phyloP scores from a whole-genome alignment of 2,888 invertebrate genomes.

The Ypsolopha scabrella region DNA sequence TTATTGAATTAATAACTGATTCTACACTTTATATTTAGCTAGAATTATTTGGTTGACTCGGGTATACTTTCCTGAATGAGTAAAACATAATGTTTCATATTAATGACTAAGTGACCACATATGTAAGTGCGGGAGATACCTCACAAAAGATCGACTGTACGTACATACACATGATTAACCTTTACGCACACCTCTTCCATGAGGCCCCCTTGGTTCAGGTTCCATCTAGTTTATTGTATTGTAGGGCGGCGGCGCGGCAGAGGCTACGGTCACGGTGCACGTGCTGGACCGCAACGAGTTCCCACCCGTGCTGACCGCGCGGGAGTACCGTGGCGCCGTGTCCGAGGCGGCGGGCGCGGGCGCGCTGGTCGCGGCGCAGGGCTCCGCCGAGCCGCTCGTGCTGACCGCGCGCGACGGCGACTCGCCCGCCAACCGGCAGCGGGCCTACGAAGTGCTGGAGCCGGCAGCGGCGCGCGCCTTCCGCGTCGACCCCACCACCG shows the following conservation, averaged over 20 bases:
- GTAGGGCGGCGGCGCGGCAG: slow-evolving; percentile 74
- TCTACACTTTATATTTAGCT: too few relatives aligned
- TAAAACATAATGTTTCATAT: too few relatives aligned
- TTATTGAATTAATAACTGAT: too few relatives aligned
- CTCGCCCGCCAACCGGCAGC: slow-evolving; percentile 85
- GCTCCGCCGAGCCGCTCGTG: slow-evolving; percentile 75
- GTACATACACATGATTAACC: too few relatives aligned
- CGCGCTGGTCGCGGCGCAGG: slow-evolving; percentile 72
- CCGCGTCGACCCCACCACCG: slow-evolving; percentile 88
- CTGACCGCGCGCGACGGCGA: slow-evolving; percentile 88
- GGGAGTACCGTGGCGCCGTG: slow-evolving; percentile 77
- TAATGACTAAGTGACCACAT: too few relatives aligned
- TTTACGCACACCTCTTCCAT: too few relatives aligned
- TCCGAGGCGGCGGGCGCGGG: slow-evolving; percentile 81
- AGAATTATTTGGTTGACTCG: too few relatives aligned
- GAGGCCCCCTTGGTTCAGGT: too few relatives aligned
- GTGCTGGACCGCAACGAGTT: slow-evolving; percentile 92
- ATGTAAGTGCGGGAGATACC: too few relatives aligned
- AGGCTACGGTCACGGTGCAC: slow-evolving; percentile 82
- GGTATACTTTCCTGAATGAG: too few relatives aligned
- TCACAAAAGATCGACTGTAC: too few relatives aligned
- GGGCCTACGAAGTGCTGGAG: slow-evolving; percentile 89
- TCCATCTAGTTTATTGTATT: too few relatives aligned
- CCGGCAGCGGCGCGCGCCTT: slow-evolving; percentile 83
- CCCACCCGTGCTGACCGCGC: slow-evolving; percentile 77